Percentiles rank a stretch among this genome's conserved stretches.
Evolutionary conservation across 2,113 vertebrate species (phyloP).

Genomic region (Hippocampus abdominalis): DNA sequence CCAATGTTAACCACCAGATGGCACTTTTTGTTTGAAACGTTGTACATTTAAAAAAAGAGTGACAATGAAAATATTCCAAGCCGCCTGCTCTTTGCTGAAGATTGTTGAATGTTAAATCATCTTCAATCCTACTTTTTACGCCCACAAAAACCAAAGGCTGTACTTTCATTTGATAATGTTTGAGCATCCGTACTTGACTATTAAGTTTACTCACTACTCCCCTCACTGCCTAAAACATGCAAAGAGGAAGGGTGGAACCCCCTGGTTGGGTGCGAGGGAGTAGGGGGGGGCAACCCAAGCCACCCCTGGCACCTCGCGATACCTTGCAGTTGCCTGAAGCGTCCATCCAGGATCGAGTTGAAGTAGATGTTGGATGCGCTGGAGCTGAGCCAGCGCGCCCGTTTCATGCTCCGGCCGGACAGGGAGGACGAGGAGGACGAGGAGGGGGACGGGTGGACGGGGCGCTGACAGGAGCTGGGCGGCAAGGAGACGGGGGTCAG

Average conservation of each 20-base stretch:
- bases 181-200: too few species aligned
- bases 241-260: slow-evolving; percentile 20
- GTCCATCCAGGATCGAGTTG: slow-evolving; percentile 76
- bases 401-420: slow-evolving; percentile 66
- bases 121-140: too few species aligned
- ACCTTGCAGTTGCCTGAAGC: slow-evolving; percentile 80
- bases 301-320: slow-evolving; percentile 27
- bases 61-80: too few species aligned
- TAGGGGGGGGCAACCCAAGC: background rate
- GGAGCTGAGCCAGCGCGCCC: slow-evolving; percentile 72
- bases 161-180: too few species aligned
- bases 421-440: slow-evolving; percentile 53
- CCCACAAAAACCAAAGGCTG: too few species aligned
- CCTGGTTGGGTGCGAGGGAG: background rate
- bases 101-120: too few species aligned
- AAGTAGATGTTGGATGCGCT: slow-evolving; percentile 76
- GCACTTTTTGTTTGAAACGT: too few species aligned
- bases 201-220: background rate
- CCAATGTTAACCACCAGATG: too few species aligned
- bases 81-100: too few species aligned
- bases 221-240: slow-evolving; percentile 30
- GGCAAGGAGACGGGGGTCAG: slow-evolving; percentile 44
- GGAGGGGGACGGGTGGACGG: slow-evolving; percentile 25
- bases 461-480: slow-evolving; percentile 43
- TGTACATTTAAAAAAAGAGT: too few species aligned